Evolutionary conservation across 2,113 vertebrate genomes (phyloP), one percentile per base, ranked within the genome.

Genomic region (Castor canadensis): DNA sequence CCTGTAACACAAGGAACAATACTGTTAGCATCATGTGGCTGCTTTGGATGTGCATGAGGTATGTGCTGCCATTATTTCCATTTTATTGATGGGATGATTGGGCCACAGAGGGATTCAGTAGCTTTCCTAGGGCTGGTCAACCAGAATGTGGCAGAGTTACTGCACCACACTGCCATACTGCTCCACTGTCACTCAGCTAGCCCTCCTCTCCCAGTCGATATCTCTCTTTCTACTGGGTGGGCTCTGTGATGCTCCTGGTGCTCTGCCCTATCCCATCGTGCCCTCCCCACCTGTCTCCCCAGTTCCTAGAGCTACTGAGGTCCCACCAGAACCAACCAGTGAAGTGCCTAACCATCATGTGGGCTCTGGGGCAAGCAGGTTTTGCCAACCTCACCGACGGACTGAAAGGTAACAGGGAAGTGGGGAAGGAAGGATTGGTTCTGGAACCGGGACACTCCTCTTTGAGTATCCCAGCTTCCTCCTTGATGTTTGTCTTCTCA

Each of bases 291-390:
- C 10, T 71, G 28, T 73, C 35, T 28, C 43, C 49, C 0, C 97
- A 99, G 99, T 99, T 99, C 98, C 96, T 99, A 96, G 99, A 99
- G 95, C 97, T 99, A 88, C 49, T 99, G 97, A 98, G 99, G 35
- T 99, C 99, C 0, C 99, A 99, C 75, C 99, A 99, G 98, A 99
- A 98, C 97, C 98, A 98, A 81, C 99, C 99, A 0, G 98, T 96
- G 0, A 99, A 99, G 87, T 99, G 99, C 97, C 98, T 99, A 84
- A 99, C 99, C 3, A 99, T 99, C 94, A 99, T 99, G 98, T 99
- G 99, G 99, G 99, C 99, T 0, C 97, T 99, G 96, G 99, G 99
- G 1, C 99, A 99, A 96, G 99, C 99, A 0, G 99, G 99, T 3
- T 99, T 99, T 97, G 28, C 98, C 0, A 99, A 99, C 97, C 99